These are phyloP conservation scores for Rhombomys opimus DNA, from an alignment of 2,113 vertebrate genomes.

Conservation along the genomic window DNA sequence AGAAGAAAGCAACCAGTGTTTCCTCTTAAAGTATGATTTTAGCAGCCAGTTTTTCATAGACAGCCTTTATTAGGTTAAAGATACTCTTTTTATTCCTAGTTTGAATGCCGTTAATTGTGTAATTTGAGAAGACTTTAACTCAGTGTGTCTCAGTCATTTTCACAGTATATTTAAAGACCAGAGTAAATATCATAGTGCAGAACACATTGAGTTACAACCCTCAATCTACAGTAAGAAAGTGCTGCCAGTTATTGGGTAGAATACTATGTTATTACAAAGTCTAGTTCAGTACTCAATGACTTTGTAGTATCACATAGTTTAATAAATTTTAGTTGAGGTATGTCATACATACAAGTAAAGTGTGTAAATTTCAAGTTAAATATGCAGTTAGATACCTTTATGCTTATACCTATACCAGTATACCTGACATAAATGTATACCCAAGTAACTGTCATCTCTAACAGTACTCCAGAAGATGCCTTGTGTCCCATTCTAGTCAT, in stretches of 20 bases:
- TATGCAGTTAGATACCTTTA: not conserved
- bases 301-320: not conserved
- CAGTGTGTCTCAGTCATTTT: not conserved
- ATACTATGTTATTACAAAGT: not conserved
- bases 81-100: not conserved
- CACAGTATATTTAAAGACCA: not conserved
- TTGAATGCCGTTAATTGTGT: not conserved
- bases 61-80: not conserved
- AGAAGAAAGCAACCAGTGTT: not conserved
- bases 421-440: not conserved
- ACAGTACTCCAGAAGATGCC: not conserved
- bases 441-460: not conserved
- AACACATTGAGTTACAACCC: not conserved
- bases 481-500: not conserved
- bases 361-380: not conserved
- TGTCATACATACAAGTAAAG: not conserved
- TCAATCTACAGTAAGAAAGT: slow-evolving; percentile 2
- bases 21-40: not conserved
- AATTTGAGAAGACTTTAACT: not conserved
- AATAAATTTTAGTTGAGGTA: not conserved
- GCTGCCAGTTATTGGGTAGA: not conserved
- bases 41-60: not conserved
- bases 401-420: not conserved
- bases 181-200: not conserved
- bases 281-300: not conserved